phyloP scores from a whole-genome alignment of 2,113 vertebrate species.

The Tylochromis polylepis region DNA sequence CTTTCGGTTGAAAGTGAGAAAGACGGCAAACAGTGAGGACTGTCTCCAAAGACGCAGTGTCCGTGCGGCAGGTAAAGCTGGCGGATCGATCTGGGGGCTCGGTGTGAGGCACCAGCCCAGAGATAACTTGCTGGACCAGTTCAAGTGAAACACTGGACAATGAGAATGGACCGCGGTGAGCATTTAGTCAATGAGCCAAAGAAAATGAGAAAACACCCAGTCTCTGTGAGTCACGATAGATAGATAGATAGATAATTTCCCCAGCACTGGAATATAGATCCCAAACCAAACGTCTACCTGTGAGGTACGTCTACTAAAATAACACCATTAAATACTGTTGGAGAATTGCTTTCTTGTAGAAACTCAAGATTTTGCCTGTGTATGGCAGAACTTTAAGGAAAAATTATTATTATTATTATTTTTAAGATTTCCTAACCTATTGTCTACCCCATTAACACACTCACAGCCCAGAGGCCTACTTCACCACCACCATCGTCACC shows the following conservation, averaged over 20 bases:
- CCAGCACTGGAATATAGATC: neutral
- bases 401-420: neutral
- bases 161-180: conserved; percentile 16
- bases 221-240: neutral
- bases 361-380: neutral
- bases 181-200: neutral
- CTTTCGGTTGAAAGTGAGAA: neutral
- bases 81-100: conserved; percentile 17
- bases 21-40: neutral
- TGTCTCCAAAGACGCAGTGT: conserved; percentile 28
- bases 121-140: conserved; percentile 61
- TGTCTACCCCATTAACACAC: neutral
- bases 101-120: conserved; percentile 15
- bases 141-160: conserved; percentile 48
- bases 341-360: neutral
- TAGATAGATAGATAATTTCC: neutral
- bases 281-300: neutral
- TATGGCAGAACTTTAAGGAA: neutral
- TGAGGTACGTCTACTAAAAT: neutral
- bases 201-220: neutral
- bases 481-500: neutral
- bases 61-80: conserved; percentile 39
- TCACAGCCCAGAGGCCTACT: neutral
- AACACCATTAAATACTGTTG: neutral
- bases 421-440: neutral